Evolutionary conservation across 2,113 vertebrate species (phyloP), one percentile per base, ranked within the genome.

Genomic region (Dasypus novemcinctus): DNA sequence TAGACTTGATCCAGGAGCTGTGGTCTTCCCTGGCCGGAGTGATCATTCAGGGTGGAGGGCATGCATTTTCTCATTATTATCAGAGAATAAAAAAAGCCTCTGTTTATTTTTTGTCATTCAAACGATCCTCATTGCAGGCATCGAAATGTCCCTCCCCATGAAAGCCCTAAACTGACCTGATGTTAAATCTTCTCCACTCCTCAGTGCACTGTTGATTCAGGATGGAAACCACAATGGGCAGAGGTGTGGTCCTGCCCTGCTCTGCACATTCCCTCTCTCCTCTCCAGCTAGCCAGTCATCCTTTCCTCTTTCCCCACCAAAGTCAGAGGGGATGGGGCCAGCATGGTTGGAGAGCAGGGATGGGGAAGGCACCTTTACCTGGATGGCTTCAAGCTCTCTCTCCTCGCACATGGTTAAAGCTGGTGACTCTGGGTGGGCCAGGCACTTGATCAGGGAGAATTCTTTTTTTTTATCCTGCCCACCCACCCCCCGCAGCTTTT

Each of bases 191-290:
- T 74, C 14, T 75, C 59, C n/a, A 17, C 21, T 75, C 43, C 13
- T 91, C 4, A 36, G n/a, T 18, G 61, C 27, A 15, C 29, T 54
- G 15, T 29, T 41, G 12, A 38, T 78, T 46, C 33, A 27, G 38
- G 46, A 63, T 54, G 52, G 46, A 80, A 75, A 41, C 27, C 36
- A 6, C 13, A 4, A 5, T 14, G 21, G 18, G 64, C 54, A 27
- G 38, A 52, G 4, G 1, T 0, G 1, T 11, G 8, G 36, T 4
- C 15, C 29, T 38, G 3, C 12, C 10, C 43, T 72, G n/a, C 18
- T 13, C 75, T 18, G 6, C 27, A 11, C 6, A 14, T 7, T 13
- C 75, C 0, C 10, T 54, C 5, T 0, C 49, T 11, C 12, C 31
- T 49, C 4, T 74, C 68, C 27, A 43, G 36, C 7, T 29, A n/a